These are phyloP conservation scores for Lamproptera curius DNA, from an alignment of 2,888 invertebrate species.

Conservation along the genomic window DNA sequence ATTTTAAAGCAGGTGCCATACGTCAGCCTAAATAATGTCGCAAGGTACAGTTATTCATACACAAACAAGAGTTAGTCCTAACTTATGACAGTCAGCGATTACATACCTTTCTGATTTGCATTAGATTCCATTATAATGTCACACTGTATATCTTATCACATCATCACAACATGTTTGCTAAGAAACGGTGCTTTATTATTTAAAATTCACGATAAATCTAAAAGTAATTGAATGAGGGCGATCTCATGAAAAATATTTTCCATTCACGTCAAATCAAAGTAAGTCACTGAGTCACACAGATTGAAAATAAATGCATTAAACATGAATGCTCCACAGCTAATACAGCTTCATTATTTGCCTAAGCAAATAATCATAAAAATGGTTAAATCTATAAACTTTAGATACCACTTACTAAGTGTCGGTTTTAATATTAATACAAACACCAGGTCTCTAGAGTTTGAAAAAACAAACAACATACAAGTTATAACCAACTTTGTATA, in stretches of 20 bases:
- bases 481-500: no score
- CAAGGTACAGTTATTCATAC: slow-evolving; percentile 68
- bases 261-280: slow-evolving; percentile 27
- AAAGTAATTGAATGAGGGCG: slow-evolving; percentile 40
- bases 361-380: no score
- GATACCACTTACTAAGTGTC: no score
- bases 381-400: no score
- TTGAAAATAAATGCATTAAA: no score
- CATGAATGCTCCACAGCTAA: no score
- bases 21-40: slow-evolving; percentile 55
- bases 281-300: slow-evolving; percentile 17
- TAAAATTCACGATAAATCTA: slow-evolving; percentile 26
- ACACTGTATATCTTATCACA: slow-evolving; percentile 51
- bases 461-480: no score
- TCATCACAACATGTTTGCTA: slow-evolving; percentile 48
- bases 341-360: no score
- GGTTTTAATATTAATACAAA: no score
- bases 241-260: slow-evolving; percentile 40
- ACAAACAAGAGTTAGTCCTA: slow-evolving; percentile 58
- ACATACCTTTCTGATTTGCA: slow-evolving; percentile 70
- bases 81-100: slow-evolving; percentile 34
- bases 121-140: slow-evolving; percentile 66
- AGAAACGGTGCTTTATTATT: slow-evolving; percentile 3
- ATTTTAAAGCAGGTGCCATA: slow-evolving; percentile 38
- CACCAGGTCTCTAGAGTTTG: no score